Evolutionary conservation across 1,140 invertebrate species (phyloP).

Genomic region (Brachionus sp.): DNA sequence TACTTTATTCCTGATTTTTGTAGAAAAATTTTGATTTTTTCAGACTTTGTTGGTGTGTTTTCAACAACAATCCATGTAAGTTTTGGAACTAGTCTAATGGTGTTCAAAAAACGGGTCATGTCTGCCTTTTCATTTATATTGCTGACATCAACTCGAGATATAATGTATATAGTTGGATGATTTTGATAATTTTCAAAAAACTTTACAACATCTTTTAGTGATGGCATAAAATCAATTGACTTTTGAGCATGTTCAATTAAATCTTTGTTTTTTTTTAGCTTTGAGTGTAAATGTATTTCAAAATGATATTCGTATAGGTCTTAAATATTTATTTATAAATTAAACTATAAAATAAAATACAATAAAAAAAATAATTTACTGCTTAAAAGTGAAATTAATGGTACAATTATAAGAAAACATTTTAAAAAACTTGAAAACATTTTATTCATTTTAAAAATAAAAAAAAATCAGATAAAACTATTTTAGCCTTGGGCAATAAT

Average conservation of each 20-base stretch:
- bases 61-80: background rate
- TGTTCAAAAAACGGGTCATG: background rate
- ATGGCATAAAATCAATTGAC: background rate
- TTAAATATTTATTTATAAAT: background rate
- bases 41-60: background rate
- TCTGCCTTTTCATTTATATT: constrained; percentile 20
- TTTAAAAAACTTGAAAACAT: no score
- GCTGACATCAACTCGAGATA: background rate
- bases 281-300: background rate
- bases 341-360: background rate
- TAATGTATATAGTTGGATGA: background rate
- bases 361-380: background rate
- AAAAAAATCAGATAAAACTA: no score
- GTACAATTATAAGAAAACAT: no score
- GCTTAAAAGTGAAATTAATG: background rate
- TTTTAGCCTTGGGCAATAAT: no score
- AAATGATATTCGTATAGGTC: background rate
- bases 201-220: background rate
- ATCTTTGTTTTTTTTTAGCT: background rate
- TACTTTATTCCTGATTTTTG: background rate
- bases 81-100: background rate
- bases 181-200: background rate
- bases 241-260: background rate
- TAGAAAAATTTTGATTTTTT: background rate
- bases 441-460: no score